Conservation (phyloP, 2,888 invertebrate species). For the Synanthedon andrenaeformis region DNA sequence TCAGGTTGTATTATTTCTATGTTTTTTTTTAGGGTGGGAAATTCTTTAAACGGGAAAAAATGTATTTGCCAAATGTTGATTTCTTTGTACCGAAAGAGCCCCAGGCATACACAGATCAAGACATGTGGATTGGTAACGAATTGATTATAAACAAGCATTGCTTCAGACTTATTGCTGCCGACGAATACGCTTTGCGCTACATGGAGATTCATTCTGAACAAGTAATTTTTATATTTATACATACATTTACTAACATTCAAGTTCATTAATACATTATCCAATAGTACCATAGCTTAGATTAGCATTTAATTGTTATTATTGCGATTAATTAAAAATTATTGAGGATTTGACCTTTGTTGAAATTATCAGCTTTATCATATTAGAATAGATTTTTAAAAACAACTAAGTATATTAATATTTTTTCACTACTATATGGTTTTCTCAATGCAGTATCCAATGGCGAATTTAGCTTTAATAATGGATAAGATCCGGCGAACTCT, state of each 20-base stretch:
- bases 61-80: conserved; percentile 80
- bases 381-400: too few species aligned
- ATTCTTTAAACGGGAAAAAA: conserved; percentile 76
- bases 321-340: too few species aligned
- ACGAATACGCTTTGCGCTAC: conserved; percentile 87
- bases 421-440: neutral
- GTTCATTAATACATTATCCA: too few species aligned
- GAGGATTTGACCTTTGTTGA: too few species aligned
- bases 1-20: neutral
- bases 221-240: conserved; percentile 47
- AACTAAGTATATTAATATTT: too few species aligned
- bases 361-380: too few species aligned
- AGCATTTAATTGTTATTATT: too few species aligned
- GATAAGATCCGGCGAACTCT: conserved; percentile 78
- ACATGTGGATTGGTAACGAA: conserved; percentile 88
- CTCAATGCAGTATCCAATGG: conserved; percentile 74
- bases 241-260: neutral
- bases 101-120: conserved; percentile 78
- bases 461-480: conserved; percentile 79
- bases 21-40: conserved; percentile 61
- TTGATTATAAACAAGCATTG: conserved; percentile 82
- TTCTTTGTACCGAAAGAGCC: conserved; percentile 79
- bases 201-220: conserved; percentile 84
- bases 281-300: neutral
- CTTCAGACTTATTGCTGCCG: conserved; percentile 84